These are phyloP conservation scores for Montipora capitata DNA, from an alignment of 92 coral and sea anemone genomes.

Conservation along the genomic window DNA sequence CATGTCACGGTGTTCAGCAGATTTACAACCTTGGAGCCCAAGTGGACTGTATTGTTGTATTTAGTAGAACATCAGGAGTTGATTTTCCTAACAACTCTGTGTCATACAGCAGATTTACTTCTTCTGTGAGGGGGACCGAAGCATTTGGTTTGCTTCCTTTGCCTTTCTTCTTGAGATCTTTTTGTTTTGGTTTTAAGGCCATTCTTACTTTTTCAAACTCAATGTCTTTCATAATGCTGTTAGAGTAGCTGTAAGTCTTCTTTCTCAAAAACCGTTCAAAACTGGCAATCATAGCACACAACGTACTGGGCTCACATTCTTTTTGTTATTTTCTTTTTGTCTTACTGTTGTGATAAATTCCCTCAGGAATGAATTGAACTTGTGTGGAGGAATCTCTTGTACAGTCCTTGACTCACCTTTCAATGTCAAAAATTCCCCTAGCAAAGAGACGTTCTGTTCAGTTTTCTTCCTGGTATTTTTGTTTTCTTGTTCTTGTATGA, in stretches of 20 bases:
- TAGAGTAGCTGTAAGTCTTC: background rate
- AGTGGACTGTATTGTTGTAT: constrained; percentile 55
- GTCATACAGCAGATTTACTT: constrained; percentile 42
- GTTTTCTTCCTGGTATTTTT: too few relatives aligned
- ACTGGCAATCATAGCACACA: constrained; percentile 40
- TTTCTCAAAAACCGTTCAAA: constrained; percentile 46
- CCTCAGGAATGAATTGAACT: constrained; percentile 41
- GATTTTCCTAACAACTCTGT: constrained; percentile 11
- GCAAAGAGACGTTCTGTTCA: background rate
- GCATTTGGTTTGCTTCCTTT: constrained; percentile 23
- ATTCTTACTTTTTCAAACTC: constrained; percentile 24
- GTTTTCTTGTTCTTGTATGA: too few relatives aligned
- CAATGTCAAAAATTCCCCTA: constrained; percentile 15
- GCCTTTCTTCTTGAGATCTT: constrained; percentile 40
- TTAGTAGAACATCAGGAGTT: constrained; percentile 42
- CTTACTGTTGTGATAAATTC: constrained; percentile 51
- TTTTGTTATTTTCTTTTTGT: constrained; percentile 25
- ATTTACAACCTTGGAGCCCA: constrained; percentile 52
- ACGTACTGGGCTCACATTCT: constrained; percentile 39
- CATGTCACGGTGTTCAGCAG: constrained; percentile 1
- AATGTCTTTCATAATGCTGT: constrained; percentile 28
- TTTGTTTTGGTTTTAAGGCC: constrained; percentile 39
- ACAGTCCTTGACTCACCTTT: constrained; percentile 41
- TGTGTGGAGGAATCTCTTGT: constrained; percentile 44
- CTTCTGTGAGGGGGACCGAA: constrained; percentile 39